Evolutionary conservation across 2,797 vertebrate genomes (phyloP), one percentile per base, ranked within the genome.

Genomic region (Hydrocynus forskahlii): DNA sequence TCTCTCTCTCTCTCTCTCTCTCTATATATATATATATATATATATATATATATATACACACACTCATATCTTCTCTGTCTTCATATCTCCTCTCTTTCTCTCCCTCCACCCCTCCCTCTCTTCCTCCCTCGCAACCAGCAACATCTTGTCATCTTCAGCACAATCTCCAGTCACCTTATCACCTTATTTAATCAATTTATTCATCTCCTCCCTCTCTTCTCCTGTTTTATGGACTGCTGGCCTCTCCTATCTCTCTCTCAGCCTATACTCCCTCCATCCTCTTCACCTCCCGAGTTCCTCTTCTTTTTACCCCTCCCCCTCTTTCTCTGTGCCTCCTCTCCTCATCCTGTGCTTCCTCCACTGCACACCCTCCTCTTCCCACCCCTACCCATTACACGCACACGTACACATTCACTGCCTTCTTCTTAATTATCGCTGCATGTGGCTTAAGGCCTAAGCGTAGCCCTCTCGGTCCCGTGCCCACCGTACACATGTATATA

Each of bases 221-320:
- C 63, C 29, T 60, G 54, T 35, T 76, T 48, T 76, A 60, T 71
- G 63, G 14, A 66, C 54, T 64, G 55, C 64, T 68, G 83, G 4
- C 4, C 64, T 84, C 79, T 67, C 21, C 38, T 59, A 80, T 84
- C 14, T 84, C 87, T 83, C 87, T 75, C 86, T 83, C 29, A n/a
- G n/a, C 83, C 69, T 80, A 86, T 83, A 87, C 88, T 89, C 81
- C 88, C 86, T 88, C 87, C 90, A 91, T 89, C 60, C 83, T 86
- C 81, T 83, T 85, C 84, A 86, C 80, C 83, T 85, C 80, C 35
- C 71, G 83, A 81, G 81, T 86, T 88, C 83, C 79, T 87, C 82
- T 83, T 73, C 72, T 66, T 59, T 73, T 35, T 4, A 35, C 83
- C 83, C 84, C 79, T 83, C 83, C 81, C 80, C 83, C 86, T 80